Base-by-base conservation (phyloP, 2,113 vertebrate genomes). In the Mesembrinibis cayennensis region DNA sequence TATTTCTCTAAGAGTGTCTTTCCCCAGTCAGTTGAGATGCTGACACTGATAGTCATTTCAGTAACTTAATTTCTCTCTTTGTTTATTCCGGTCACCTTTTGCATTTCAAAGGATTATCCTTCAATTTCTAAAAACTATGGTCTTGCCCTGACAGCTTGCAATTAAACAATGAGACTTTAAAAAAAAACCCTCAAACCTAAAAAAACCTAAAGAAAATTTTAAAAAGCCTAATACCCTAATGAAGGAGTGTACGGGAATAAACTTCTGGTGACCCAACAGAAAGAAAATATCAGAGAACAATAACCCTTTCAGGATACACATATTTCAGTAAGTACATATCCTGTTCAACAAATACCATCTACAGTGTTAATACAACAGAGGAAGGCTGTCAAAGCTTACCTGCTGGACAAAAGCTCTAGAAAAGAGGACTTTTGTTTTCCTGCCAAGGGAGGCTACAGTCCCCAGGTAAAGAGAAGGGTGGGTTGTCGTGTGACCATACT, bases 201-300 rank as follows among this genome's bases (percentile, higher is more conserved):
- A 88, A 56, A 86, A 38, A 38, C 38, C 38, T 38, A 38, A 38
- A 38, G 38, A 38, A 38, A 38, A 38, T 38, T 38, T 19, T 29
- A 32, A 89, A 53, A 76, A 59, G 6, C 11, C 34, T 53, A 74
- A 42, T 83, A 82, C 3, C 4, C 56, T 58, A 82, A 45, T 67
- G 73, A 95, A 94, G 62, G 30, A 50, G 32, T 79, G 55, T 56
- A 77, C 9, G 56, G 73, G n/a, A 89, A 82, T 84, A 94, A 96
- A 95, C 91, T 91, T 56, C 47, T 85, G 44, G 73, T 87, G 87
- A 97, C 89, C 77, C 56, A 95, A 56, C 7, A 63, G 77, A 94
- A 96, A 87, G 40, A 95, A 97, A 97, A 94, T 72, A 84, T n/a
- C 53, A 47, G 77, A 81, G 89, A 95, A 96, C 94, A 97, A 96